These are phyloP conservation scores for Oxygymnocypris stewartii DNA, from an alignment of 2,113 vertebrate genomes.

Conservation along the genomic window DNA sequence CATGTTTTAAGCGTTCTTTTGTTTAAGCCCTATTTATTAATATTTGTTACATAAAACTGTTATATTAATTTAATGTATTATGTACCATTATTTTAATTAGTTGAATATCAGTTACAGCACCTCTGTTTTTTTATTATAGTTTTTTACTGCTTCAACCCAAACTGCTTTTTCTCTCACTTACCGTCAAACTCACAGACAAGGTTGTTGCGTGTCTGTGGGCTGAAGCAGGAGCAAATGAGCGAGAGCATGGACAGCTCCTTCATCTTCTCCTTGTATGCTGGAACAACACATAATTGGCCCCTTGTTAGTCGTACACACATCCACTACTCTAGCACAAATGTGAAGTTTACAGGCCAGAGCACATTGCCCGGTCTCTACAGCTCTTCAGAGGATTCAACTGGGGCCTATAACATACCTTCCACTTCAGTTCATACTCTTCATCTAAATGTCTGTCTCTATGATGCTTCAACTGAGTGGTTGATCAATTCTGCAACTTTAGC, in stretches of 20 bases:
- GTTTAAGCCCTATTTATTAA: not conserved
- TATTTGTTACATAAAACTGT: not conserved
- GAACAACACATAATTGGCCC: slow-evolving; percentile 46
- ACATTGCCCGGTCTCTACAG: not conserved
- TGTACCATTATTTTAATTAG: not conserved
- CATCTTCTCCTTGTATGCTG: slow-evolving; percentile 99
- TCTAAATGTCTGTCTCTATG: not conserved
- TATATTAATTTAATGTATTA: not conserved
- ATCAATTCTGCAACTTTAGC: not conserved
- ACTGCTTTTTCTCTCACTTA: slow-evolving; percentile 62
- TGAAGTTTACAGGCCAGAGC: slow-evolving; percentile 2
- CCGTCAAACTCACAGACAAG: slow-evolving; percentile 90
- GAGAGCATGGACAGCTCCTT: slow-evolving; percentile 97
- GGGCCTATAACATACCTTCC: not conserved
- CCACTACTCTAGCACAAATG: slow-evolving; percentile 15
- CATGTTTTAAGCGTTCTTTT: not conserved
- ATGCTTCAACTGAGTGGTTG: slow-evolving; percentile 12
- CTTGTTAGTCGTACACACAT: not conserved
- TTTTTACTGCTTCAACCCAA: not conserved
- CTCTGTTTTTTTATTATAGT: not conserved
- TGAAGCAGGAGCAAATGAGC: slow-evolving; percentile 97
- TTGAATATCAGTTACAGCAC: not conserved
- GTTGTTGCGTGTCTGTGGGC: slow-evolving; percentile 90
- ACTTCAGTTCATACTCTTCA: not conserved
- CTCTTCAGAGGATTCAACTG: not conserved